These are phyloP conservation scores for Coendou prehensilis DNA, from an alignment of 2,797 vertebrate genomes.

Conservation along the genomic window DNA sequence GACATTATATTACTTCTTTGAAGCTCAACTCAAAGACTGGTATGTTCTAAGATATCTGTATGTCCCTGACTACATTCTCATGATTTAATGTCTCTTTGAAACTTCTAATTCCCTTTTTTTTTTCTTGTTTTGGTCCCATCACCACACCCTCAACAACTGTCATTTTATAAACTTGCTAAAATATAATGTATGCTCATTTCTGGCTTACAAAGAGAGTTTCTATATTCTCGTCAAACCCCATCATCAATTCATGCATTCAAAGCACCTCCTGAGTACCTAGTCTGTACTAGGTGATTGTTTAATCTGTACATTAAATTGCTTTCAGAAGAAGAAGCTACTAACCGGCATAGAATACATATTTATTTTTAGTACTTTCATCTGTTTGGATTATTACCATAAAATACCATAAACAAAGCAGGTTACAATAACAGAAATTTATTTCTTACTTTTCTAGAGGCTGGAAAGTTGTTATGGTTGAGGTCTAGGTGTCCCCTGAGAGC, in stretches of 20 bases:
- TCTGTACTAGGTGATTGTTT: neutral
- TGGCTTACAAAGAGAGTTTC: neutral
- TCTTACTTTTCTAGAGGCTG: neutral
- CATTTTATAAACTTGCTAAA: slow-evolving; percentile 22
- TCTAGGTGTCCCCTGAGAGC: neutral
- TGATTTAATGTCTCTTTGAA: slow-evolving; percentile 45
- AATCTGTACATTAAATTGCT: neutral
- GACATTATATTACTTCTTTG: neutral
- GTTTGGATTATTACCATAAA: neutral
- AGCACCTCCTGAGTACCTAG: neutral
- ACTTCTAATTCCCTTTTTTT: neutral
- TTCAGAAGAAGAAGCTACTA: slow-evolving; percentile 13
- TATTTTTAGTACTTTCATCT: neutral
- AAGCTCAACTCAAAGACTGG: neutral
- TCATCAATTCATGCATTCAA: slow-evolving; percentile 15
- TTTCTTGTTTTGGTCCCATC: neutral
- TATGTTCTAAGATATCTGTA: neutral
- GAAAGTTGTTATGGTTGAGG: neutral
- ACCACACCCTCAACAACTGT: neutral
- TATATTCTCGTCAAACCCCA: neutral
- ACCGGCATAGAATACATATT: neutral
- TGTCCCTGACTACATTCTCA: neutral
- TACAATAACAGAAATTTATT: neutral
- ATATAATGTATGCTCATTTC: slow-evolving; percentile 12
- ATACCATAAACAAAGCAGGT: neutral